Base-by-base conservation (phyloP, 2,888 invertebrate genomes). In the Holacanthella duospinosa region DNA sequence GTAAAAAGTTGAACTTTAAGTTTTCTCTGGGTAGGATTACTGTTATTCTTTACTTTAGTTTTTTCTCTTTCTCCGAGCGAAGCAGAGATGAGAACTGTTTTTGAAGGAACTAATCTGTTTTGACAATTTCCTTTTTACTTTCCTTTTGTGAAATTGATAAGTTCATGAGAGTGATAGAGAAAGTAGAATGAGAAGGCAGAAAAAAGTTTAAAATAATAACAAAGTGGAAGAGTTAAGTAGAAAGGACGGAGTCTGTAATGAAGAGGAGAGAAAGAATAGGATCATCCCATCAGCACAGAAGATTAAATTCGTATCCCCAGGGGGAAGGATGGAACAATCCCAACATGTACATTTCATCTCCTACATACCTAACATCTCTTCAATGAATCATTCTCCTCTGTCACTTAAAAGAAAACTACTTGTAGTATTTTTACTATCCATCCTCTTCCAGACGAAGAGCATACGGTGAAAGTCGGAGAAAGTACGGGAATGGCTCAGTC, bases 271-370 rank as follows among this genome's bases (percentile, higher is more conserved):
- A 61, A 61, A n/a, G 54, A 60, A 62, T 62, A 62, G 68, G 68
- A 68, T 68, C 65, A 68, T 68, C 65, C 68, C 66, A 68, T 67
- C 64, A 68, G 66, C 64, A 67, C 65, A 65, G 62, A 64, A 72
- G 72, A 72, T 72, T 72, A 72, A 70, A 72, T 70, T 71, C 68
- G 66, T 69, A 68, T 71, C 72, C 72, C n/a, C n/a, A 68, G 66
- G 68, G 70, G 72, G 70, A 70, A 72, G 68, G 68, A 68, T 70
- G 70, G 69, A 72, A 72, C 70, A 71, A 72, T 71, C 72, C 69
- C 72, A 71, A 72, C 70, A 71, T 70, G 69, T 68, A n/a, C 69
- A 72, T 70, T 69, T 66, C 62, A 64, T 60, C 29, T 61, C 61
- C n/a, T n/a, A n/a, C n/a, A n/a, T n/a, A n/a, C n/a, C n/a, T n/a